phyloP scores from a whole-genome alignment of 1,140 invertebrate genomes.

The Heliconius hermathena region DNA sequence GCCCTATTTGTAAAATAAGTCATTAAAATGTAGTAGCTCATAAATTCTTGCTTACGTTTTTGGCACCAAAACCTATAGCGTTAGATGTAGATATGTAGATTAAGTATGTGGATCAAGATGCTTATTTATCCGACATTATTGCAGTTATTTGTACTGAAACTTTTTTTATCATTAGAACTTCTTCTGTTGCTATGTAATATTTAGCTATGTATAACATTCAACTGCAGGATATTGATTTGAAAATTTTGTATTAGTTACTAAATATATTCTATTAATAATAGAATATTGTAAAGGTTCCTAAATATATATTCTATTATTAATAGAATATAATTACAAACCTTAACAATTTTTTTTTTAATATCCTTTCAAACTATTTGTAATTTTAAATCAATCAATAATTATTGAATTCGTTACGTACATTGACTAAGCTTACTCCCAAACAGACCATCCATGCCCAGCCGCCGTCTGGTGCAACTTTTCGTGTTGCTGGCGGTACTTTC shows the following conservation, averaged over 20 bases:
- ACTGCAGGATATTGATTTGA: too few relatives aligned
- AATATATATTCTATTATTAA: too few relatives aligned
- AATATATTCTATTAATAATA: too few relatives aligned
- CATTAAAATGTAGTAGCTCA: background rate
- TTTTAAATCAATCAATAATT: too few relatives aligned
- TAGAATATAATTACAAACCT: too few relatives aligned
- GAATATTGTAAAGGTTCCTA: too few relatives aligned
- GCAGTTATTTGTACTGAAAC: background rate
- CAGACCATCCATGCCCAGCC: slow-evolving; percentile 93
- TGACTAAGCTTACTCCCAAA: slow-evolving; percentile 89
- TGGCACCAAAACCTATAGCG: slow-evolving; percentile 16
- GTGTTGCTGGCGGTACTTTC: slow-evolving; percentile 61
- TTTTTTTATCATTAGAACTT: background rate
- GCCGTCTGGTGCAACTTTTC: slow-evolving; percentile 86
- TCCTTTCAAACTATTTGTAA: too few relatives aligned
- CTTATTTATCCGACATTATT: background rate
- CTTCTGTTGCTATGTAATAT: too few relatives aligned
- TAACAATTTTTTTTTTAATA: too few relatives aligned
- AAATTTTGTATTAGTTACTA: too few relatives aligned
- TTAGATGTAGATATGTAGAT: background rate
- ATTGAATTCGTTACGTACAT: slow-evolving; percentile 83
- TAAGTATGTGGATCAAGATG: slow-evolving; percentile 14
- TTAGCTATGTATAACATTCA: too few relatives aligned
- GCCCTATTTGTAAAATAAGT: background rate
- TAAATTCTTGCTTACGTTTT: slow-evolving; percentile 17